phyloP scores from a whole-genome alignment of 1,140 invertebrate species.

The Leptinotarsa defecta region DNA sequence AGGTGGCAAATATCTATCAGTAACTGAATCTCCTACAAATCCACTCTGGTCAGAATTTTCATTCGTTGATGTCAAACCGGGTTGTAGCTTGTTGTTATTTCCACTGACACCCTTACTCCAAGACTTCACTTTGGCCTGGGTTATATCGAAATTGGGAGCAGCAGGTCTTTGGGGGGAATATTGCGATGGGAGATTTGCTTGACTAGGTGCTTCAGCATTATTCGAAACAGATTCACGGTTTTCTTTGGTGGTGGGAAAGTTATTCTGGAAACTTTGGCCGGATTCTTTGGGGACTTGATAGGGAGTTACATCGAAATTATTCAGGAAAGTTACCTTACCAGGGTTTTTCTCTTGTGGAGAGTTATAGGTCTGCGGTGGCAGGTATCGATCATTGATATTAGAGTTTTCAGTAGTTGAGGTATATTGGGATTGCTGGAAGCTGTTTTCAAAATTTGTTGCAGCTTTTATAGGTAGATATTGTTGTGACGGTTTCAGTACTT shows the following conservation, averaged over 20 bases:
- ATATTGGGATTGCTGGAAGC: not conserved
- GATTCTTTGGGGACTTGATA: not conserved
- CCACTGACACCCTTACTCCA: not conserved
- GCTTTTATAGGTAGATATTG: conserved; percentile 21
- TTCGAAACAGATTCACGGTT: not conserved
- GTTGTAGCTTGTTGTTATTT: not conserved
- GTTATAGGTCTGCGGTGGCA: not conserved
- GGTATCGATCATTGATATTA: not conserved
- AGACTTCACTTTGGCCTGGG: conserved; percentile 19
- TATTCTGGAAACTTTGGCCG: not conserved
- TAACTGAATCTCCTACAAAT: not conserved
- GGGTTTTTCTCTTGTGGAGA: not conserved
- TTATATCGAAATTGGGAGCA: not conserved
- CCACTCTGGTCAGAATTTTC: not conserved
- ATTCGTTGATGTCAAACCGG: not conserved
- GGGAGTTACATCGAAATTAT: conserved; percentile 4
- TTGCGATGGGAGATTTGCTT: not conserved
- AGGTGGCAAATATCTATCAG: not conserved
- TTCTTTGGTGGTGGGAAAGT: not conserved
- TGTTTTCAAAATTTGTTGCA: conserved; percentile 13
- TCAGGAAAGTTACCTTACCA: not conserved
- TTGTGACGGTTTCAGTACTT: not conserved
- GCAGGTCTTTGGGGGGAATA: not conserved
- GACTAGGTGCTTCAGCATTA: not conserved
- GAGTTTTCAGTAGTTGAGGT: not conserved